Evolutionary conservation across 1,140 invertebrate species (phyloP).

Genomic region (Drosophila nasuta): DNA sequence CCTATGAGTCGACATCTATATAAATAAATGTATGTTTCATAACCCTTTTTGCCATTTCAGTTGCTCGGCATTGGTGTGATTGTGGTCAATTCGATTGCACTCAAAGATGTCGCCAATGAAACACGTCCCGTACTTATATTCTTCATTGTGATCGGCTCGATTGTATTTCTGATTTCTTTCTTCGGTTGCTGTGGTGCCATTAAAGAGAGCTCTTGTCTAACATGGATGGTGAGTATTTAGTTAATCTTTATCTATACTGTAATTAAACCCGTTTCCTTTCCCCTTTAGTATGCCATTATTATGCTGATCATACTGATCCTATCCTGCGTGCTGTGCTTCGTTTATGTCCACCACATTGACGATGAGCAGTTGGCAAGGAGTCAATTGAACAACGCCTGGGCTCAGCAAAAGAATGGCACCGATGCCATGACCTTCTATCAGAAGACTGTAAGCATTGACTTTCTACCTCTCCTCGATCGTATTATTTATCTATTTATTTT

Average conservation of each 20-base stretch:
- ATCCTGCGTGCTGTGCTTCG: constrained; percentile 47
- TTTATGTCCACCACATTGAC: constrained; percentile 41
- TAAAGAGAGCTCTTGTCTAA: constrained; percentile 91
- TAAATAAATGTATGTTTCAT: constrained; percentile 2
- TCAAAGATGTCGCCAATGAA: constrained; percentile 43
- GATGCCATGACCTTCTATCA: constrained; percentile 60
- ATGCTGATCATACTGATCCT: constrained; percentile 54
- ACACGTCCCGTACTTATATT: constrained; percentile 59
- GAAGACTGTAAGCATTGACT: constrained; percentile 35
- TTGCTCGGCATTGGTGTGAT: constrained; percentile 62
- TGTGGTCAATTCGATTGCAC: constrained; percentile 49
- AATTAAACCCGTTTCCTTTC: neutral
- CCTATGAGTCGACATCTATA: neutral
- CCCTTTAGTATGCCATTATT: constrained; percentile 55
- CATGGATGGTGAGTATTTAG: constrained; percentile 88
- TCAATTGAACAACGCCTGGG: constrained; percentile 41
- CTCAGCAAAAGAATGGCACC: constrained; percentile 39
- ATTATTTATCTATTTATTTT: neutral
- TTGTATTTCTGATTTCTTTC: constrained; percentile 86
- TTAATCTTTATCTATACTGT: neutral
- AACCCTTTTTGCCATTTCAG: constrained; percentile 33
- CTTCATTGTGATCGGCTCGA: constrained; percentile 81
- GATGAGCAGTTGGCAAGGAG: constrained; percentile 4
- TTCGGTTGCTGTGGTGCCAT: constrained; percentile 94
- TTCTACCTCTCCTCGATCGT: neutral